Base-by-base conservation (phyloP, 2,888 invertebrate species). In the Rhimphoctona megacephalus region DNA sequence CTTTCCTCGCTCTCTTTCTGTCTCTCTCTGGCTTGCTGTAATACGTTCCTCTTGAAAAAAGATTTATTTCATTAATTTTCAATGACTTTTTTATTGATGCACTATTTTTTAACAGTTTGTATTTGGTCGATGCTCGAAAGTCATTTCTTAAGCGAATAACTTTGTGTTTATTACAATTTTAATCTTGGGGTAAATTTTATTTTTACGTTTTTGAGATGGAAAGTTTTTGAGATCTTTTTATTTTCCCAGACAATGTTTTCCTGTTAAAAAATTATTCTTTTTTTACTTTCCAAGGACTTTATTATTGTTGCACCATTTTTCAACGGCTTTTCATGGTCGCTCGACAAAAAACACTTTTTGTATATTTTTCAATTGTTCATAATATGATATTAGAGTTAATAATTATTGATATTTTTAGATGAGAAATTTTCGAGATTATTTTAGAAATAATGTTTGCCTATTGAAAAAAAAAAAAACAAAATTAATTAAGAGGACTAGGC, bases 1-100 rank as follows among this genome's bases (percentile, higher is more conserved):
- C 66, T 57, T 66, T 46, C 9, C 49, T 66, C 57, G 57, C 39
- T 57, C 57, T 30, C 25, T 25, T 67, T 54, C 69, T 80, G 61
- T 69, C 69, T 39, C 25, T 46, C 33, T 33, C 22, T 43, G 7
- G 25, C 57, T 25, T 67, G 33, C 14, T 17, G n/a, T 49, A n/a
- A 54, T 11, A 43, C 43, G 25, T 61, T 46, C 49, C 49, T 66
- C 66, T 67, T 22, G 22, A 49, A 9, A 17, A 61, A 61, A 61
- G 17, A 61, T 30, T 30, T 17, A 61, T 61, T 61, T 7, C 30
- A 30, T 30, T 14, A 61, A 30, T 30, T 61, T 30, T 30, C 61
- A 30, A 61, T 30, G 61, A 61, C 17, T 17, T 61, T 61, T 30
- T 17, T 30, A 30, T 61, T 7, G 17, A 14, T 14, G 25, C 57